A percentile compares a stretch with the other conserved stretches of the same genome.
phyloP scores from a whole-genome alignment of 37 sponge, comb jelly and placozoan genomes.

The Bolinopsis microptera region DNA sequence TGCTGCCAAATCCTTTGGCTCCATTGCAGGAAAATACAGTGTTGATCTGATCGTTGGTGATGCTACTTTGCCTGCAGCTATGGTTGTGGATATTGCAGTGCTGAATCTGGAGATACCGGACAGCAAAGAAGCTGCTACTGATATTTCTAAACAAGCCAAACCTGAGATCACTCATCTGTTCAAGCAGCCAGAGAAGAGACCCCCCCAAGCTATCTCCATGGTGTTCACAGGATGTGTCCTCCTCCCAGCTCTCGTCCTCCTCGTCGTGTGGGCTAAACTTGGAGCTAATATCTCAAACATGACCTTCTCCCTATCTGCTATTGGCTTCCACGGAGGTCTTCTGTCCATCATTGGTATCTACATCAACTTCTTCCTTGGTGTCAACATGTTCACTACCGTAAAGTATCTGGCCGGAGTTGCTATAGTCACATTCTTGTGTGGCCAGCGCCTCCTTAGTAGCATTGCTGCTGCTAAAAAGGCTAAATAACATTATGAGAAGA shows the following conservation, averaged over 20 bases:
- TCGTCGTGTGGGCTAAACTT: slow-evolving; percentile 75
- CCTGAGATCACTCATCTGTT: slow-evolving; percentile 72
- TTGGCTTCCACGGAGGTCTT: slow-evolving; percentile 78
- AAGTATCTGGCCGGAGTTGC: slow-evolving; percentile 76
- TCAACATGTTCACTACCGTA: slow-evolving; percentile 85
- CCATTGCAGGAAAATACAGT: slow-evolving; percentile 68
- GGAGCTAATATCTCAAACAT: slow-evolving; percentile 82
- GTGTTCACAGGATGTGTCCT: slow-evolving; percentile 78
- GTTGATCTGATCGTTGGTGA: slow-evolving; percentile 74
- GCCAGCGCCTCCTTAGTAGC: slow-evolving; percentile 77
- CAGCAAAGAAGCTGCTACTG: background rate
- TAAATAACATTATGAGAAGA: background rate
- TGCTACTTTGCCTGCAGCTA: slow-evolving; percentile 32
- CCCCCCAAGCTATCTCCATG: slow-evolving; percentile 75
- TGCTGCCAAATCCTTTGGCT: slow-evolving; percentile 36
- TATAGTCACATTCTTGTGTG: slow-evolving; percentile 77
- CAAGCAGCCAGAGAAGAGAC: slow-evolving; percentile 82
- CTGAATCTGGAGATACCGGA: slow-evolving; percentile 31
- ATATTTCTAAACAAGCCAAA: background rate
- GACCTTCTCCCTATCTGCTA: slow-evolving; percentile 65
- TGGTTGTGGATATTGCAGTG: background rate
- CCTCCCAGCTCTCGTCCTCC: slow-evolving; percentile 72
- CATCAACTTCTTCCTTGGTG: slow-evolving; percentile 45
- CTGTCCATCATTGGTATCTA: slow-evolving; percentile 54
- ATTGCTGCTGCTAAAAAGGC: slow-evolving; percentile 77